Evolutionary conservation across 2,888 invertebrate genomes (phyloP).

Genomic region (Chouioia cunea): DNA sequence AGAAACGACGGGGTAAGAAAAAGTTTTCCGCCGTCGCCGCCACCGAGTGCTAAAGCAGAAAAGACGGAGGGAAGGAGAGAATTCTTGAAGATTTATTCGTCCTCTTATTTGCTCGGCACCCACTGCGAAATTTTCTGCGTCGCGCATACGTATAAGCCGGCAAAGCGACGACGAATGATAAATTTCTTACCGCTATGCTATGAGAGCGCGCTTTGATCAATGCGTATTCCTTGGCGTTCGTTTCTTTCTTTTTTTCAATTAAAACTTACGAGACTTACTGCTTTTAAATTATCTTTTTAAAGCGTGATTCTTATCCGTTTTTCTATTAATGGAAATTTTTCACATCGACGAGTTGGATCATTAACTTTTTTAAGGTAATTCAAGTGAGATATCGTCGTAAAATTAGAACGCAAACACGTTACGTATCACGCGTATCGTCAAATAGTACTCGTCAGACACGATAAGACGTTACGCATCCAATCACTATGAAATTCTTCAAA

Average conservation of each 20-base stretch:
- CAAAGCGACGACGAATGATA: not conserved
- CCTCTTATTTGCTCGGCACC: slow-evolving; percentile 40
- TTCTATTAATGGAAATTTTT: too few species aligned
- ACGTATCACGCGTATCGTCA: too few species aligned
- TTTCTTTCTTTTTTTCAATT: not conserved
- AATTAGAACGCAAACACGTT: too few species aligned
- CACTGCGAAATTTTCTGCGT: slow-evolving; percentile 18
- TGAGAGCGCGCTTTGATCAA: not conserved
- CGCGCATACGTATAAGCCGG: slow-evolving; percentile 5
- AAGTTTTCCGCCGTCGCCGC: slow-evolving; percentile 31
- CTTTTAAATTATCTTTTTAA: too few species aligned
- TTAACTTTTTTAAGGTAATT: too few species aligned
- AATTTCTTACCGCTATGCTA: not conserved
- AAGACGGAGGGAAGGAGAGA: not conserved
- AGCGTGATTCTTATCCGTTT: too few species aligned
- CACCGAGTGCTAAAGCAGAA: slow-evolving; percentile 10
- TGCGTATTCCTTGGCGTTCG: not conserved
- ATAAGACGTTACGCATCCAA: not conserved
- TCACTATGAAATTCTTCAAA: not conserved
- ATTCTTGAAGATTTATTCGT: slow-evolving; percentile 45
- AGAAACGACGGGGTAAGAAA: not conserved
- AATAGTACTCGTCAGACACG: too few species aligned
- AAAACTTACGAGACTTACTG: too few species aligned
- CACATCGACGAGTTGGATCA: too few species aligned
- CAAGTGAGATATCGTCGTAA: too few species aligned